phyloP scores from a whole-genome alignment of 2,113 vertebrate species.

The Leptocoma aspasia region DNA sequence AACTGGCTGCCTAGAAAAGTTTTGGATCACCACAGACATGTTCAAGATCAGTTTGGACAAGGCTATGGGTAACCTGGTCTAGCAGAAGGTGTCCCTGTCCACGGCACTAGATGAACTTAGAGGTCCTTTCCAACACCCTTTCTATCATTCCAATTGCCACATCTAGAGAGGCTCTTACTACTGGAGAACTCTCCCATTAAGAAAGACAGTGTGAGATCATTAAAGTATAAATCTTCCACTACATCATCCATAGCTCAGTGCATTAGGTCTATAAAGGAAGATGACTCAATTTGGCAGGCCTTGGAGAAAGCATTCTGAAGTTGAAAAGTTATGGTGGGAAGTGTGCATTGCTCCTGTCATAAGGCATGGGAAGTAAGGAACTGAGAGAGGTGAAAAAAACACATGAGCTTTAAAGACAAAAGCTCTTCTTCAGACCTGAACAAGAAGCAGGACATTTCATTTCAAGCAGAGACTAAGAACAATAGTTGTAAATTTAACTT shows the following conservation, averaged over 20 bases:
- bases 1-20: not conserved
- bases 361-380: not conserved
- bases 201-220: not conserved
- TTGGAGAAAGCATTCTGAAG: not conserved
- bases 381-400: not conserved
- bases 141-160: not conserved
- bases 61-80: not conserved
- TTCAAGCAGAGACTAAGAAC: not conserved
- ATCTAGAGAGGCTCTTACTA: not conserved
- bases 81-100: not conserved
- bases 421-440: not conserved
- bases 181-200: not conserved
- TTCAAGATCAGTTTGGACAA: not conserved
- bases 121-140: not conserved
- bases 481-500: not conserved
- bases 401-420: not conserved
- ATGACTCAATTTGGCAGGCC: rapidly evolving
- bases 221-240: not conserved
- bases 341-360: not conserved
- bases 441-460: not conserved
- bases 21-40: rapidly evolving
- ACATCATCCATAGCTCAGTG: not conserved
- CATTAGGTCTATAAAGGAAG: not conserved
- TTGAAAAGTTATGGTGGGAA: not conserved
- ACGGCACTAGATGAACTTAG: not conserved